Evolutionary conservation across 2,797 vertebrate species (phyloP), one percentile per base, ranked within the genome.

Genomic region (Artibeus jamaicensis): DNA sequence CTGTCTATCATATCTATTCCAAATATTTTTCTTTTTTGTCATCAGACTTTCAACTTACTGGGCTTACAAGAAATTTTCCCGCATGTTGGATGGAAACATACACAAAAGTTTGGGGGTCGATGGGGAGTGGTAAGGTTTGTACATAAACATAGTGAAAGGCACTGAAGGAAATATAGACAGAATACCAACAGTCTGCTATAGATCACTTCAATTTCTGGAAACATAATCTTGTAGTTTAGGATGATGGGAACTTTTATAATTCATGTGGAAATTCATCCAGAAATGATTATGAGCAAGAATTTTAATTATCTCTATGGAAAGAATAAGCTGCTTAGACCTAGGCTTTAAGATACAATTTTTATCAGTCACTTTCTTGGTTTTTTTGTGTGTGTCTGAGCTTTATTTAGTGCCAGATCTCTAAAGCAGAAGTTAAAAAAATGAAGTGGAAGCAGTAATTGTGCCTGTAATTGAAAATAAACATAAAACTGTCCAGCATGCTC

Each of bases 351-450:
- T 88, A 65, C 18, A 37, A 94, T 95, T 86, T 83, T 93, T 93
- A 83, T 83, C 83, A 39, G 83, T 81, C n/a, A 67, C 67, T 94
- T 94, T 42, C 84, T 96, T 94, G 53, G n/a, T n/a, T n/a, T n/a
- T 89, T 91, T 91, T 44, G 62, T 83, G 3, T 70, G 37, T 84
- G 46, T 86, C 42, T 91, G 59, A 96, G 44, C 57, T 95, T 83
- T 91, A 91, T 81, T 24, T 79, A 68, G 29, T 85, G 55, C 68
- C 79, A 90, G 65, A 39, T 94, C 53, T 84, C 57, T 79, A 55
- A 67, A n/a, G 50, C 34, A 83, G 59, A 97, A 90, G 71, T 87
- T 92, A 34, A 76, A 97, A 92, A 92, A 93, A 71, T 79, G 67
- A 92, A 74, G 53, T 76, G n/a, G 78, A 86, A 93, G 53, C 14